phyloP scores from a whole-genome alignment of 2,888 invertebrate genomes.

The Aromia moschata region DNA sequence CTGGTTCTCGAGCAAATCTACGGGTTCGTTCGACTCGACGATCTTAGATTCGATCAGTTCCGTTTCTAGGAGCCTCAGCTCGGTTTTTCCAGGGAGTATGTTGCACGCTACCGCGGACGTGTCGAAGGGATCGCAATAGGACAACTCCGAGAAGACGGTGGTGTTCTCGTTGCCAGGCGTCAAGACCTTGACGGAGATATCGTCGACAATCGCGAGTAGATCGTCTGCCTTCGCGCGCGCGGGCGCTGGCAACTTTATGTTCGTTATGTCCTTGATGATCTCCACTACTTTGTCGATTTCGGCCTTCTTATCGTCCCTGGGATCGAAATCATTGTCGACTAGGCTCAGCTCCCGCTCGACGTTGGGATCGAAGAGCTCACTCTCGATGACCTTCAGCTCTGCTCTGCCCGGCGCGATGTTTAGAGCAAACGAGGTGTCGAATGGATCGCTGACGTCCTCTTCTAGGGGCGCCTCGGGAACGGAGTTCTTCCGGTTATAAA shows the following conservation, averaged over 20 bases:
- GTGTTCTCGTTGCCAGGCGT: slow-evolving; percentile 68
- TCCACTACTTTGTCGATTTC: slow-evolving; percentile 56
- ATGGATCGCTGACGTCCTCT: slow-evolving; percentile 69
- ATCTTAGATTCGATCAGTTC: slow-evolving; percentile 70
- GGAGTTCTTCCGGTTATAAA: slow-evolving; percentile 74
- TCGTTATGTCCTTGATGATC: slow-evolving; percentile 62
- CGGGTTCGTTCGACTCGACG: slow-evolving; percentile 37
- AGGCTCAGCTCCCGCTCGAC: slow-evolving; percentile 63
- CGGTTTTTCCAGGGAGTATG: slow-evolving; percentile 80
- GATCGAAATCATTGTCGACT: slow-evolving; percentile 73
- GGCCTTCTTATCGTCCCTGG: slow-evolving; percentile 61
- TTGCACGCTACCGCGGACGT: slow-evolving; percentile 81
- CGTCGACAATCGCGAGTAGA: slow-evolving; percentile 66
- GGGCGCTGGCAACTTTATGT: slow-evolving; percentile 43
- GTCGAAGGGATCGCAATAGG: slow-evolving; percentile 83
- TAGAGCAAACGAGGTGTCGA: slow-evolving; percentile 72
- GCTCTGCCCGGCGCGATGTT: slow-evolving; percentile 67
- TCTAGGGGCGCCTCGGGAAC: slow-evolving; percentile 68
- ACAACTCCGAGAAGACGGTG: slow-evolving; percentile 54
- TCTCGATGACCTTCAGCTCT: slow-evolving; percentile 68
- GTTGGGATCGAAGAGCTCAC: slow-evolving; percentile 61
- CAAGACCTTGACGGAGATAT: slow-evolving; percentile 75
- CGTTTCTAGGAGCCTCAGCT: slow-evolving; percentile 79
- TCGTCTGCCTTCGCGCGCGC: slow-evolving; percentile 51
- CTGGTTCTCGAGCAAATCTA: slow-evolving; percentile 53